Evolutionary conservation across 2,797 vertebrate species (phyloP), one percentile per base, ranked within the genome.

Genomic region (Sebastiscus albofasciatus): DNA sequence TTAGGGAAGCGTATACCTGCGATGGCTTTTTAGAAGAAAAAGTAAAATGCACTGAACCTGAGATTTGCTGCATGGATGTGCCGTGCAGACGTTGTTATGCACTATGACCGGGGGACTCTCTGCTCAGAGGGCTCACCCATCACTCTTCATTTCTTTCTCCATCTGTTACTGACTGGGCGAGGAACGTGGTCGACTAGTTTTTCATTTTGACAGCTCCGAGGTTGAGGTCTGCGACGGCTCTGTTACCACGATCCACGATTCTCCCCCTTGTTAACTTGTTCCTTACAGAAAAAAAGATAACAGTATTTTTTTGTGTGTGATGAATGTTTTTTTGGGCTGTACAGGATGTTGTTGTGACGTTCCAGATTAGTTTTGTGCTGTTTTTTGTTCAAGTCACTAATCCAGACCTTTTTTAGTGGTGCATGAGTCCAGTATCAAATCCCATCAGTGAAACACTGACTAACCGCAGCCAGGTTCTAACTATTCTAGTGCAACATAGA

Each of bases 221-320:
- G 73, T 86, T 67, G 56, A 71, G 73, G 73, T 83, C 59, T 52
- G 56, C 49, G n/a, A 73, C 33, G 26, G 76, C 73, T 84, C 73
- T 72, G 49, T 80, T 78, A 65, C 77, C 34, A n/a, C 83, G 73
- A 20, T 69, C 60, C 42, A 18, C 16, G 39, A 42, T 75, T 65
- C 75, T 81, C 75, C 56, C 68, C 52, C 54, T 22, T 60, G 69
- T 81, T 79, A 73, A 86, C 61, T 55, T 66, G 69, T 70, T 80
- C 58, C 18, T 29, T 64, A 59, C 34, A 68, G 55, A 29, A 84
- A 85, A 78, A 75, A 58, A 55, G 61, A 91, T 54, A 78, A 76
- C 86, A 90, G 89, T 93, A 88, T 91, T 92, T 91, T 92, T 85
- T 78, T 86, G 76, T 85, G 77, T 80, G 75, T 81, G 76, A 22